phyloP scores from a whole-genome alignment of 2,113 vertebrate species.

The Heteronetta atricapilla region DNA sequence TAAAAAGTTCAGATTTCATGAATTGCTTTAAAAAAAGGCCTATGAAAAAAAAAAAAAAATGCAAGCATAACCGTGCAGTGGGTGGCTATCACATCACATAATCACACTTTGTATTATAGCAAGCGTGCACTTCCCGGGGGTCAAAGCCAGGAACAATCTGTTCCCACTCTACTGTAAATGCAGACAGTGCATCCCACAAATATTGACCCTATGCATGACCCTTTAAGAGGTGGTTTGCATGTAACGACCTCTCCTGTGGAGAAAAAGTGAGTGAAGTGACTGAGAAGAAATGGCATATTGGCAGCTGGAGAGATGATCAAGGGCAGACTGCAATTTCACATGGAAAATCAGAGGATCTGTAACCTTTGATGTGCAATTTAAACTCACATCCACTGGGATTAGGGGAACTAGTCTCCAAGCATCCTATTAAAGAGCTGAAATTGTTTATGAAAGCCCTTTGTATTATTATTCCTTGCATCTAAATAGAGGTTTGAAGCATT shows the following conservation, averaged over 20 bases:
- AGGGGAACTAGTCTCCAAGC: background rate
- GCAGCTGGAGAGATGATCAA: conserved; percentile 5
- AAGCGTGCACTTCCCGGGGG: background rate
- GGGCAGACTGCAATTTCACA: conserved; percentile 2
- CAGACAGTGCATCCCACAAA: background rate
- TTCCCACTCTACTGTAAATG: background rate
- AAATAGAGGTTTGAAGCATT: conserved; percentile 30
- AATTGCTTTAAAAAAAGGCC: background rate
- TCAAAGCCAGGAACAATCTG: background rate
- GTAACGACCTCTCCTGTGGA: background rate
- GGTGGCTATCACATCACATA: background rate
- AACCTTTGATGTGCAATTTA: conserved; percentile 35
- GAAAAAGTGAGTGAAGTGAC: background rate
- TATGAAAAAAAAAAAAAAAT: background rate
- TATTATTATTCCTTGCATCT: conserved; percentile 23
- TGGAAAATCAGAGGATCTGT: conserved; percentile 29
- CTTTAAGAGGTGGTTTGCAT: background rate
- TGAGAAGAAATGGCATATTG: conserved; percentile 3
- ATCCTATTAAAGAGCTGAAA: conserved; percentile 36
- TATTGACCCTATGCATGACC: background rate
- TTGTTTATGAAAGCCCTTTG: background rate
- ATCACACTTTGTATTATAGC: background rate
- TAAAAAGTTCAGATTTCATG: background rate
- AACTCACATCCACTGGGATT: conserved; percentile 48
- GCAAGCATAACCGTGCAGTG: background rate